These are phyloP conservation scores for Eulemur mongoz DNA, from an alignment of 2,797 vertebrate species.

Conservation along the genomic window DNA sequence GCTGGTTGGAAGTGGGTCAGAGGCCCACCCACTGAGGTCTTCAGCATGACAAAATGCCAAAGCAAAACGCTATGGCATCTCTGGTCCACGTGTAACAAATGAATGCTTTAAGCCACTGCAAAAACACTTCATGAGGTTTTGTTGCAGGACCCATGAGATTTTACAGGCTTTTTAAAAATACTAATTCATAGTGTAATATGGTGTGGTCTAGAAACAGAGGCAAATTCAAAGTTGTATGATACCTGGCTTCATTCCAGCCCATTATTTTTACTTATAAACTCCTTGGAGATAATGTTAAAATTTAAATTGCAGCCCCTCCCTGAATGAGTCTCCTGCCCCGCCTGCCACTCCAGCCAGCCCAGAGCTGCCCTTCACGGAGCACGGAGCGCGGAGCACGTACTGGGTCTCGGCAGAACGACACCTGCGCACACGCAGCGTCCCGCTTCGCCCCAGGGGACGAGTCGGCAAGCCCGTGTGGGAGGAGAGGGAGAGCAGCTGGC, in stretches of 20 bases:
- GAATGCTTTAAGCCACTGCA: neutral
- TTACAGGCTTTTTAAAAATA: slow-evolving; percentile 8
- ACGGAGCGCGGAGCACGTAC: neutral
- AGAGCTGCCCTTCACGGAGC: neutral
- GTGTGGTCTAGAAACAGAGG: neutral
- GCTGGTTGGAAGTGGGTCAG: neutral
- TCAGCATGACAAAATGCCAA: neutral
- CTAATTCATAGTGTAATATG: neutral
- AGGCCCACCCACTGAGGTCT: neutral
- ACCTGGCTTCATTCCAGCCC: neutral
- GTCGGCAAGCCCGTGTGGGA: neutral
- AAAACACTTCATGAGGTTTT: neutral
- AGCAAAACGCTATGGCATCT: neutral
- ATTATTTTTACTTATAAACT: neutral
- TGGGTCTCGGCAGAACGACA: neutral
- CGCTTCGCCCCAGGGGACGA: neutral
- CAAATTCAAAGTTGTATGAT: neutral
- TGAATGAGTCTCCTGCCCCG: neutral
- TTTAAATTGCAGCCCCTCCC: neutral
- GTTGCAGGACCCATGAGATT: neutral
- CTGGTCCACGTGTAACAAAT: neutral
- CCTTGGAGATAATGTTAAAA: neutral
- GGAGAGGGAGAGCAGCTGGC: neutral
- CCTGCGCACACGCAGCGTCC: neutral
- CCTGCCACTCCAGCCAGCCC: neutral